These are phyloP conservation scores for Uloborus diversus DNA, from an alignment of 1,140 invertebrate species.

Conservation along the genomic window DNA sequence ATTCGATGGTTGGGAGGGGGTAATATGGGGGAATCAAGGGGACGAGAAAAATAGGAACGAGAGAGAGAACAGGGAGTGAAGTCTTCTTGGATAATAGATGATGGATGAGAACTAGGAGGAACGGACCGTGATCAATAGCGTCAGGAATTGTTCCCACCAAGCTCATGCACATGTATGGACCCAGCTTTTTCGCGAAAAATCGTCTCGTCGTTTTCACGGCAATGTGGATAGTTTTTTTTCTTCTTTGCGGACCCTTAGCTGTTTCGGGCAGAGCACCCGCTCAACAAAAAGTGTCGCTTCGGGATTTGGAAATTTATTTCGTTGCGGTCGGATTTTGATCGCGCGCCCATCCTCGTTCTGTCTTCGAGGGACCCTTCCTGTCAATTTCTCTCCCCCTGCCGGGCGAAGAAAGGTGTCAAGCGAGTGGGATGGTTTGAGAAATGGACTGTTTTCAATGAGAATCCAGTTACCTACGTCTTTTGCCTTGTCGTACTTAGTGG, in stretches of 20 bases:
- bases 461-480: neutral
- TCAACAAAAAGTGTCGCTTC: conserved; percentile 7
- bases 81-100: conserved; percentile 54
- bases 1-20: conserved; percentile 35
- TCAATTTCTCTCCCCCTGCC: neutral
- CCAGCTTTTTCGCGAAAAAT: conserved; percentile 53
- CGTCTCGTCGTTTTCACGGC: conserved; percentile 52
- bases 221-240: conserved; percentile 6
- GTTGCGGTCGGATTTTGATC: conserved; percentile 41
- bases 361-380: neutral
- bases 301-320: conserved; percentile 53
- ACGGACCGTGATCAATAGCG: conserved; percentile 52
- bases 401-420: conserved; percentile 32
- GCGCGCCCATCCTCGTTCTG: neutral
- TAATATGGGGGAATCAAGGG: conserved; percentile 15
- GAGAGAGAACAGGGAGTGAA: conserved; percentile 39
- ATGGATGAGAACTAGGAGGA: conserved; percentile 44
- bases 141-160: conserved; percentile 51
- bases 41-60: conserved; percentile 36
- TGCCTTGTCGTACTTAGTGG: neutral
- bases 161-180: conserved; percentile 42
- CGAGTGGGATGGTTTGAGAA: neutral
- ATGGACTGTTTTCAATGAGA: neutral
- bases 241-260: conserved; percentile 14
- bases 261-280: conserved; percentile 48